Evolutionary conservation across 1,140 invertebrate genomes (phyloP).

Genomic region (Drosophila novamexicana): DNA sequence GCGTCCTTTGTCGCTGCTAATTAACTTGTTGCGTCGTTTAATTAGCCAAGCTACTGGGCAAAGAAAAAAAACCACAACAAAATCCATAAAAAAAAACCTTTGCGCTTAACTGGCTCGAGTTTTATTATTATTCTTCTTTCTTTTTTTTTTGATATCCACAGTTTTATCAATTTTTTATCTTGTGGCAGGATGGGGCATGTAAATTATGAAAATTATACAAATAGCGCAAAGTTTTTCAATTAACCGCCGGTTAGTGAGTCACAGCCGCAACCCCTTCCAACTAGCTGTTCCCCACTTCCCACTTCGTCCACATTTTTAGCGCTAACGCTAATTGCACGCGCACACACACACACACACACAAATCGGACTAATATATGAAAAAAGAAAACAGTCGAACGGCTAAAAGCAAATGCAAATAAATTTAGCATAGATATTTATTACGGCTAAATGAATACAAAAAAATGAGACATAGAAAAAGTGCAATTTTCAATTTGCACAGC

Average conservation of each 20-base stretch:
- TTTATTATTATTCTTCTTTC: constrained; percentile 7
- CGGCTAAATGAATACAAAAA: constrained; percentile 14
- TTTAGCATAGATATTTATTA: constrained; percentile 67
- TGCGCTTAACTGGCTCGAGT: constrained; percentile 56
- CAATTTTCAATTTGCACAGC: constrained; percentile 51
- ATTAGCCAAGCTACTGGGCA: constrained; percentile 62
- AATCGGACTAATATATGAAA: constrained; percentile 23
- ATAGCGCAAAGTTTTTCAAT: constrained; percentile 78
- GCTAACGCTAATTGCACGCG: constrained; percentile 63
- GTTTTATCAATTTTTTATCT: constrained; percentile 26
- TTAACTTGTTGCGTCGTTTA: constrained; percentile 81
- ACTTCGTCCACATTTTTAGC: neutral
- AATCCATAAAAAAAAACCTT: constrained; percentile 43
- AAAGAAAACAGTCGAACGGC: constrained; percentile 63
- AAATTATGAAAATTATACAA: constrained; percentile 81
- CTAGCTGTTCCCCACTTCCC: neutral
- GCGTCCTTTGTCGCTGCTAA: constrained; percentile 71
- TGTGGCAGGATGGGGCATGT: constrained; percentile 47
- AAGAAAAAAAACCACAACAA: constrained; percentile 20
- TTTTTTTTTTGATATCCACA: constrained; percentile 13
- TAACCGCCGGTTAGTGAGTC: constrained; percentile 61
- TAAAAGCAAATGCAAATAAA: constrained; percentile 66
- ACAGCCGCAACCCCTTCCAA: neutral
- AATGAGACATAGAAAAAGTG: constrained; percentile 16
- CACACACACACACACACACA: constrained; percentile 14